A percentile compares a stretch with the other conserved stretches of the same genome.
These are phyloP conservation scores for Argyresthia albistria DNA, from an alignment of 2,888 invertebrate species.

Conservation along the genomic window DNA sequence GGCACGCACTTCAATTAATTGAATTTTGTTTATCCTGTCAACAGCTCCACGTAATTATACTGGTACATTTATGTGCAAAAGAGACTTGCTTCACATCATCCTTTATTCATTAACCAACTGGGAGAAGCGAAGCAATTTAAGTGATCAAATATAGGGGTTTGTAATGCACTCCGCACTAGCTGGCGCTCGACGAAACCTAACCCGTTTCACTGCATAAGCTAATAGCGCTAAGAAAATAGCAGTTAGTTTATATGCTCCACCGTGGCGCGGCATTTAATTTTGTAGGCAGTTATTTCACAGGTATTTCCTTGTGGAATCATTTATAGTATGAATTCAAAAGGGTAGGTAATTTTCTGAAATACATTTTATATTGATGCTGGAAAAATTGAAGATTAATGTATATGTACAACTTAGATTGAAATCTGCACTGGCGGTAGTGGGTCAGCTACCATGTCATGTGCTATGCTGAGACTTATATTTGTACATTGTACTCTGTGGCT, in stretches of 20 bases:
- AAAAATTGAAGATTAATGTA: background rate
- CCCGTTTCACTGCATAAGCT: background rate
- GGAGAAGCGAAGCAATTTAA: slow-evolving; percentile 14
- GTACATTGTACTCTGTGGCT: too few species aligned
- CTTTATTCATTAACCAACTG: slow-evolving; percentile 32
- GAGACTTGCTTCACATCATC: slow-evolving; percentile 17
- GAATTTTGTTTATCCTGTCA: slow-evolving; percentile 44
- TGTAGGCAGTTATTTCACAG: too few species aligned
- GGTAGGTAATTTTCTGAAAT: too few species aligned
- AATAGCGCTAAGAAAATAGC: too few species aligned
- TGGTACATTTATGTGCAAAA: slow-evolving; percentile 27
- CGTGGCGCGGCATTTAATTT: too few species aligned
- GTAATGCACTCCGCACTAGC: background rate
- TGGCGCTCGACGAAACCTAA: background rate
- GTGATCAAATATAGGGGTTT: slow-evolving; percentile 1
- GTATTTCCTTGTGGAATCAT: too few species aligned
- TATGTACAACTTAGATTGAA: background rate
- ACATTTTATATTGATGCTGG: background rate
- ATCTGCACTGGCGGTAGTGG: background rate
- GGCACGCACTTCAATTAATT: slow-evolving; percentile 31
- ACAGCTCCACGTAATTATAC: slow-evolving; percentile 42
- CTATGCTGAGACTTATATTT: too few species aligned
- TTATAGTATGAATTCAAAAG: too few species aligned
- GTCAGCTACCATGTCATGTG: too few species aligned
- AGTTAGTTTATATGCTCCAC: too few species aligned